Percentiles rank a stretch among this genome's conserved stretches.
These are phyloP conservation scores for Ornithorhynchus anatinus DNA, from an alignment of 2,113 vertebrate species.

Conservation along the genomic window DNA sequence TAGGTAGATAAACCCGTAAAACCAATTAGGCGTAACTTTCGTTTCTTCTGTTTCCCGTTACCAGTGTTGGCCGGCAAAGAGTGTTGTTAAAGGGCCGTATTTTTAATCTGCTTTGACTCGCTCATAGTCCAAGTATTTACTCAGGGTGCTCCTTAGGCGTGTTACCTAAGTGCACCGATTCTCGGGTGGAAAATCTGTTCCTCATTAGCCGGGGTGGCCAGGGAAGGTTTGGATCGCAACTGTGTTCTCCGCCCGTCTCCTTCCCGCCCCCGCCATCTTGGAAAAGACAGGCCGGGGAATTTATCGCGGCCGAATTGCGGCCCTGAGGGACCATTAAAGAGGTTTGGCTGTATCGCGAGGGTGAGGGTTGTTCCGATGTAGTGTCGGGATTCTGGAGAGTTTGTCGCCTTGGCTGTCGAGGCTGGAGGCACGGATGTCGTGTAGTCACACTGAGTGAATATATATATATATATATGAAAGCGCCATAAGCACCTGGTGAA, in stretches of 20 bases:
- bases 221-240: not conserved
- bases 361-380: not conserved
- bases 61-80: not conserved
- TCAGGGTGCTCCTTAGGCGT: not conserved
- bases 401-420: not conserved
- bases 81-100: not conserved
- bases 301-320: not conserved
- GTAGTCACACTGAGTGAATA: not conserved
- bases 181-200: not conserved
- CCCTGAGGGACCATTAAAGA: not conserved
- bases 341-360: not conserved
- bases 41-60: constrained; percentile 6
- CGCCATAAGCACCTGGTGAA: not conserved
- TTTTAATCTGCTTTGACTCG: not conserved
- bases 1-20: not conserved
- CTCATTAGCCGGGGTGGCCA: not conserved
- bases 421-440: not conserved
- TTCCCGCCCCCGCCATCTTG: no score
- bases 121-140: not conserved
- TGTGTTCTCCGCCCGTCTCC: no score
- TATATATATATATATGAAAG: no score
- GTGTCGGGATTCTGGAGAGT: not conserved
- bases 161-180: not conserved
- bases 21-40: not conserved
- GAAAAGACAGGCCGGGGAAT: not conserved